A percentile compares a stretch with the other conserved stretches of the same genome.
Conservation (phyloP, 2,797 vertebrate species). For the Syngnathus rostellatus region DNA sequence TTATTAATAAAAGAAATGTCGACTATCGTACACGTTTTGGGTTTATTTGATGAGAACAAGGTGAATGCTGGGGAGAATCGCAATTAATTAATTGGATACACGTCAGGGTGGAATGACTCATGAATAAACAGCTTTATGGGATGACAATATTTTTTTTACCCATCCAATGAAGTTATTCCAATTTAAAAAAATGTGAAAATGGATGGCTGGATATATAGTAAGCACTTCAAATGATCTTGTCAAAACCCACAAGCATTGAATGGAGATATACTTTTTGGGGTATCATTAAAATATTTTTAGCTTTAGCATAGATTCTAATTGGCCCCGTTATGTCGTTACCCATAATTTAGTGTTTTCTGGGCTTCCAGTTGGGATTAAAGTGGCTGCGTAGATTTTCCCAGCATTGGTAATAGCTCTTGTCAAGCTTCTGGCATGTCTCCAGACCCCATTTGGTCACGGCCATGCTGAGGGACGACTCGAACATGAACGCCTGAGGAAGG, state of each 20-base stretch:
- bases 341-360: slow-evolving; percentile 58
- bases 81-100: neutral
- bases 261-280: neutral
- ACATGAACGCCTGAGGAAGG: slow-evolving; percentile 86
- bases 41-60: slow-evolving; percentile 16
- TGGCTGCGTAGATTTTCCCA: slow-evolving; percentile 86
- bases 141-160: neutral
- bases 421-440: slow-evolving; percentile 76
- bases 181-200: neutral
- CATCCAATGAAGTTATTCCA: neutral
- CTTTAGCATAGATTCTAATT: neutral
- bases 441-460: slow-evolving; percentile 91
- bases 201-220: too few relatives aligned
- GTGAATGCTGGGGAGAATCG: neutral
- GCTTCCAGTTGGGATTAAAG: slow-evolving; percentile 77
- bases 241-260: neutral
- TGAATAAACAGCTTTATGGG: neutral
- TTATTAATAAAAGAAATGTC: slow-evolving; percentile 62
- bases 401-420: slow-evolving; percentile 88
- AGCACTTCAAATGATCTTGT: too few relatives aligned
- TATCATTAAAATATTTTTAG: neutral
- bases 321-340: neutral
- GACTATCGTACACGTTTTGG: slow-evolving; percentile 34
- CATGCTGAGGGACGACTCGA: slow-evolving; percentile 89
- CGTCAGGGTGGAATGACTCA: neutral